These are phyloP conservation scores for Callinectes sapidus DNA, from an alignment of 2,888 invertebrate species.

Conservation along the genomic window DNA sequence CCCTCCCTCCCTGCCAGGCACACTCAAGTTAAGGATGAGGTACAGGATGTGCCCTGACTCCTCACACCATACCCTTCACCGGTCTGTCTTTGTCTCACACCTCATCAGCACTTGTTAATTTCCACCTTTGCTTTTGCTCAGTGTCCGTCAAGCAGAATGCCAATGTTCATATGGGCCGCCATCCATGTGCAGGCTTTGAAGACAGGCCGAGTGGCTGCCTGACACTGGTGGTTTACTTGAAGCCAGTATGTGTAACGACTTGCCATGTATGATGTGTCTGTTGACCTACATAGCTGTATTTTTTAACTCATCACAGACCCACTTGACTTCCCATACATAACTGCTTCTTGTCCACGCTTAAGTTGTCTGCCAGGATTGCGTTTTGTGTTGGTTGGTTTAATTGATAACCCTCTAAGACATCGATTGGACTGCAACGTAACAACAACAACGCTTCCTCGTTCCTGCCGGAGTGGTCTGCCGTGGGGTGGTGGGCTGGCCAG, in stretches of 20 bases:
- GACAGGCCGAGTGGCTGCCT: not conserved
- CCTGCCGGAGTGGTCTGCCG: not conserved
- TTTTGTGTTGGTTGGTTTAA: not conserved
- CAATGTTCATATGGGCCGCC: not conserved
- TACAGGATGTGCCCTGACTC: slow-evolving; percentile 55
- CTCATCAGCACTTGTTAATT: slow-evolving; percentile 27
- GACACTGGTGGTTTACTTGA: not conserved
- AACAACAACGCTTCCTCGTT: not conserved
- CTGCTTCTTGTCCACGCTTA: slow-evolving; percentile 8
- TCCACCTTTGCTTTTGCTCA: slow-evolving; percentile 5
- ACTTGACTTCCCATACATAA: not conserved
- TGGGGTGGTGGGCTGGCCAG: not conserved
- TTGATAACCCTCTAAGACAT: not conserved
- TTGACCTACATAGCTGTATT: slow-evolving; percentile 12
- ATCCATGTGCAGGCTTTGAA: not conserved
- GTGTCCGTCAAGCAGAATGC: not conserved
- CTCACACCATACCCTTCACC: not conserved
- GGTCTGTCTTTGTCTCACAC: slow-evolving; percentile 25
- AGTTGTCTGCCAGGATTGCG: slow-evolving; percentile 9
- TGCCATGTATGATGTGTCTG: slow-evolving; percentile 18
- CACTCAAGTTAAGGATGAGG: slow-evolving; percentile 38
- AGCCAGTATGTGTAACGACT: slow-evolving; percentile 11
- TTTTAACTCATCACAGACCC: not conserved
- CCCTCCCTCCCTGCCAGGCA: slow-evolving; percentile 39
- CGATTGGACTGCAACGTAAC: slow-evolving; percentile 28